phyloP scores from a whole-genome alignment of 1,140 invertebrate genomes.

The Nomia melanderi region DNA sequence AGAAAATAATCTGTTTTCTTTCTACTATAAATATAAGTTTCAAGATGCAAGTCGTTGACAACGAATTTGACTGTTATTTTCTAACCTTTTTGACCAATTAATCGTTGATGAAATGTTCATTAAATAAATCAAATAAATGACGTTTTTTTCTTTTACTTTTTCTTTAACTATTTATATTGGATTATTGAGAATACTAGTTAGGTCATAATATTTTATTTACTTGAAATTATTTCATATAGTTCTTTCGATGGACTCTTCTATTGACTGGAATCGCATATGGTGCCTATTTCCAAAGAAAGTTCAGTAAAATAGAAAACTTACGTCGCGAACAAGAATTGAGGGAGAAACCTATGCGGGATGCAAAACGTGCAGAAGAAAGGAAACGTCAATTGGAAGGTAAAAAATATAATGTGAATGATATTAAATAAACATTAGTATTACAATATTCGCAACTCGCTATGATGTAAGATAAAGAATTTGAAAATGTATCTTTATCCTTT shows the following conservation, averaged over 20 bases:
- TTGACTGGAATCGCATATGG: conserved; percentile 86
- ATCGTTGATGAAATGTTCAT: background rate
- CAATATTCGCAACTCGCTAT: background rate
- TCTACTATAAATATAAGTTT: background rate
- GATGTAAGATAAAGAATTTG: background rate
- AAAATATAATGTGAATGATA: background rate
- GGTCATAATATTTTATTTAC: conserved; percentile 20
- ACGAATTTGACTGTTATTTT: background rate
- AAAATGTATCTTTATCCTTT: background rate
- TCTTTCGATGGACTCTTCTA: conserved; percentile 88
- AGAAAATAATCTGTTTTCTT: conserved; percentile 50
- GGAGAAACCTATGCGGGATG: conserved; percentile 85
- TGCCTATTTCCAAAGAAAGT: conserved; percentile 85
- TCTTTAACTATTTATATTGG: background rate
- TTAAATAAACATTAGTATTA: background rate
- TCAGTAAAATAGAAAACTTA: conserved; percentile 85
- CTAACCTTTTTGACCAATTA: background rate
- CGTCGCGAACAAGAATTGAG: conserved; percentile 85
- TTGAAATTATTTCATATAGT: conserved; percentile 79
- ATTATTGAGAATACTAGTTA: background rate
- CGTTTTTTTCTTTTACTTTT: background rate
- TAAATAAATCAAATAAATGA: background rate
- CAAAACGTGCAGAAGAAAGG: conserved; percentile 86
- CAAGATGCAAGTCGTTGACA: background rate
- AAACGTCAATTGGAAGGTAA: conserved; percentile 81